Evolutionary conservation across 2,888 invertebrate genomes (phyloP).

Genomic region (Lycophotia porphyrea): DNA sequence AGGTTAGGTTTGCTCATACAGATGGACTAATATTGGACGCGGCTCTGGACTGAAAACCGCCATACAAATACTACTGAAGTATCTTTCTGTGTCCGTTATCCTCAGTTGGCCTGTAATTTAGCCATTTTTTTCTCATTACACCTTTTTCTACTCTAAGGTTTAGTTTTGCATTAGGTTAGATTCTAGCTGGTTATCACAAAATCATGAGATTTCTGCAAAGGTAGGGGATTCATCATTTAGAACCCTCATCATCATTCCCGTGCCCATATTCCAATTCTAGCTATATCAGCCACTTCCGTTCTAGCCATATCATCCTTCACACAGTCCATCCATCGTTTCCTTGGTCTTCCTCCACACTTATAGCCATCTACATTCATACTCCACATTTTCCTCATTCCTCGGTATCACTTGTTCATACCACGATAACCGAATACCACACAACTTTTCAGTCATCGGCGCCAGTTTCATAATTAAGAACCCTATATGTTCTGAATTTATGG

Average conservation of each 20-base stretch:
- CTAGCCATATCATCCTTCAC: too few relatives aligned
- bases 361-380: too few relatives aligned
- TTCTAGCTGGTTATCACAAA: background rate
- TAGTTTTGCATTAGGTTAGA: background rate
- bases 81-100: background rate
- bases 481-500: background rate
- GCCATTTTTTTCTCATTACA: background rate
- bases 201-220: background rate
- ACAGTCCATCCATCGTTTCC: too few relatives aligned
- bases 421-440: too few relatives aligned
- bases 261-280: too few relatives aligned
- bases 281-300: too few relatives aligned
- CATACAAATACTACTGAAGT: background rate
- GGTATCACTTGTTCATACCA: too few relatives aligned
- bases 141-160: background rate
- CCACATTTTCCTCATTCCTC: too few relatives aligned
- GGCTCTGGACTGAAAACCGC: background rate
- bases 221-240: background rate
- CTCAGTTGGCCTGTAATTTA: background rate
- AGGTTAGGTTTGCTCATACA: background rate
- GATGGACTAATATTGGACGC: background rate
- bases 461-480: background rate
- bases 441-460: too few relatives aligned
- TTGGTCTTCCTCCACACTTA: too few relatives aligned
- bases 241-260: too few relatives aligned